Evolutionary conservation across 1,140 invertebrate species (phyloP).

Genomic region (Sitobion miscanthi): DNA sequence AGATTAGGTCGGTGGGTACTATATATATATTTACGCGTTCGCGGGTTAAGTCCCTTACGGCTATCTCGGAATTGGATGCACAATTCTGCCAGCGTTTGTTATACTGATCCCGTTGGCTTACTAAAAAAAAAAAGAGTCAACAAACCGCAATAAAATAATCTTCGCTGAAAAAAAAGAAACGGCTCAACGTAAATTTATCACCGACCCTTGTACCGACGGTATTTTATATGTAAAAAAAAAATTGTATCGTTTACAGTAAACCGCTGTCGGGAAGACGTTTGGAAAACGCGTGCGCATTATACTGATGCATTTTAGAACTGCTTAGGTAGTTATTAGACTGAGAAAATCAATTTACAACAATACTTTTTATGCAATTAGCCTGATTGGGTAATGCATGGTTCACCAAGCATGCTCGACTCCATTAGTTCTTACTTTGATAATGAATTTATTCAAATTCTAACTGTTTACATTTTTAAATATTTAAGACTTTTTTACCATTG

Average conservation of each 20-base stretch:
- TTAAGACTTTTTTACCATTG: too few relatives aligned
- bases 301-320: neutral
- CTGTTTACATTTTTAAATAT: too few relatives aligned
- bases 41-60: neutral
- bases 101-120: neutral
- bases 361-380: too few relatives aligned
- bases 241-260: neutral
- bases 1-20: neutral
- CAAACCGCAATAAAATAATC: constrained; percentile 14
- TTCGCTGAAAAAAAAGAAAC: neutral
- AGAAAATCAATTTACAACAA: neutral
- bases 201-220: neutral
- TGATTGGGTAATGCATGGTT: too few relatives aligned
- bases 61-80: constrained; percentile 6
- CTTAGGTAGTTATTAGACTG: neutral
- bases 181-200: neutral
- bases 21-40: neutral
- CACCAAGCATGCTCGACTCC: too few relatives aligned
- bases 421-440: too few relatives aligned
- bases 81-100: neutral
- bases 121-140: constrained; percentile 6
- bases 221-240: constrained; percentile 6
- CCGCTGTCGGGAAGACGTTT: neutral
- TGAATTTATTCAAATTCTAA: too few relatives aligned
- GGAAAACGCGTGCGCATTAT: neutral